phyloP scores from a whole-genome alignment of 2,888 invertebrate genomes.

The Archips xylosteana region DNA sequence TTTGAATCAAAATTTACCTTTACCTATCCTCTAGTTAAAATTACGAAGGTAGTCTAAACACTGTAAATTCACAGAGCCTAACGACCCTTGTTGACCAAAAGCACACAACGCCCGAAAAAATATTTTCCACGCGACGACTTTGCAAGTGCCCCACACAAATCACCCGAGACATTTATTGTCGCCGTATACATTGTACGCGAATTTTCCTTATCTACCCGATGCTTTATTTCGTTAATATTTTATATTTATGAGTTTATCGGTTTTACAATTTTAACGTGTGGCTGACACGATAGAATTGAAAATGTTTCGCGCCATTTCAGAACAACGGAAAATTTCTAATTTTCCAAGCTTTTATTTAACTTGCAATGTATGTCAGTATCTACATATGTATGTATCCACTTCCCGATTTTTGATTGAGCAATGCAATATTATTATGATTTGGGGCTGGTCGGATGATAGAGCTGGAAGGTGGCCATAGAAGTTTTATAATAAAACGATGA shows the following conservation, averaged over 20 bases:
- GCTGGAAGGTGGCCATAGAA: no score
- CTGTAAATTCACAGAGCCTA: constrained; percentile 1
- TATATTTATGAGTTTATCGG: constrained; percentile 12
- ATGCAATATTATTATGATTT: no score
- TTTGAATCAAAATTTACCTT: no score
- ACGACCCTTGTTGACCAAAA: constrained; percentile 5
- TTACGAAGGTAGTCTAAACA: background rate
- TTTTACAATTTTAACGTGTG: background rate
- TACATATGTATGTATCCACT: no score
- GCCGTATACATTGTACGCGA: constrained; percentile 9
- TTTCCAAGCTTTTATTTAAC: background rate
- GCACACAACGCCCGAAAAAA: constrained; percentile 7
- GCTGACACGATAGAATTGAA: background rate
- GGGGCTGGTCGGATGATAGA: no score
- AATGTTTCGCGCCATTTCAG: background rate
- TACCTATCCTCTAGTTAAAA: background rate
- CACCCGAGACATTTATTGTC: constrained; percentile 18
- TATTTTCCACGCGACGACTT: constrained; percentile 1
- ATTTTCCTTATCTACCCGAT: constrained; percentile 11
- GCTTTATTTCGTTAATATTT: constrained; percentile 14
- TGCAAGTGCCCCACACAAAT: constrained; percentile 9
- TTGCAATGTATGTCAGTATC: no score
- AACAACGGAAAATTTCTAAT: background rate
- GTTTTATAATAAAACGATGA: no score
- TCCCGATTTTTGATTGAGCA: no score